Conservation (phyloP, 2,113 vertebrate genomes). For the Desmodus rotundus region DNA sequence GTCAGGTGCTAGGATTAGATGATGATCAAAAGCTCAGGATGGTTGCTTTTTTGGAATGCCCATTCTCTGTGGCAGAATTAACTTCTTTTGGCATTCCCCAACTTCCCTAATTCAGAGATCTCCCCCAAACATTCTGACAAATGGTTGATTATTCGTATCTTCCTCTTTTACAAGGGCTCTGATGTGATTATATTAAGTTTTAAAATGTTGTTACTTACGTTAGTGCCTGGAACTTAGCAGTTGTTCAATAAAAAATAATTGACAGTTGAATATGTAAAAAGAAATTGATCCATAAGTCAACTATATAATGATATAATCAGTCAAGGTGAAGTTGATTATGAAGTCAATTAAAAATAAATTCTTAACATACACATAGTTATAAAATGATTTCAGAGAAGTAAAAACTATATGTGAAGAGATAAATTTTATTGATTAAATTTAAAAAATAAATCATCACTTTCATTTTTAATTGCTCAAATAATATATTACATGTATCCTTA, state of each 20-base stretch:
- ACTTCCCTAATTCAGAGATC: neutral
- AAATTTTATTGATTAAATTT: neutral
- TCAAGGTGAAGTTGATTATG: neutral
- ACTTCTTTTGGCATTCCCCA: neutral
- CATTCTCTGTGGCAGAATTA: neutral
- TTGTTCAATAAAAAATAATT: neutral
- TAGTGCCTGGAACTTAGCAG: neutral
- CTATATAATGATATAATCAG: neutral
- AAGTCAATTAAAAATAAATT: slow-evolving; percentile 15
- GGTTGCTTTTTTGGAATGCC: neutral
- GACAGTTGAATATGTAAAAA: neutral
- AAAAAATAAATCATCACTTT: neutral
- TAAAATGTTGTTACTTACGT: neutral
- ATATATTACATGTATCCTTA: neutral
- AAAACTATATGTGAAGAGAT: neutral
- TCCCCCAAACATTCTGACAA: neutral
- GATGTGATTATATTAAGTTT: neutral
- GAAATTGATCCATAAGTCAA: neutral
- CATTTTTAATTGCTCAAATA: neutral
- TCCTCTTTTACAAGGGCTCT: neutral
- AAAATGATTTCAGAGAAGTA: neutral
- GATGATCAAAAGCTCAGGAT: neutral
- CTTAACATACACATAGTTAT: neutral
- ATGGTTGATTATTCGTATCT: neutral
- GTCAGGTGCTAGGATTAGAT: neutral